Percentiles rank a stretch among this genome's conserved stretches.
These are phyloP conservation scores for Talpa occidentalis DNA, from an alignment of 2,113 vertebrate species.

Conservation along the genomic window DNA sequence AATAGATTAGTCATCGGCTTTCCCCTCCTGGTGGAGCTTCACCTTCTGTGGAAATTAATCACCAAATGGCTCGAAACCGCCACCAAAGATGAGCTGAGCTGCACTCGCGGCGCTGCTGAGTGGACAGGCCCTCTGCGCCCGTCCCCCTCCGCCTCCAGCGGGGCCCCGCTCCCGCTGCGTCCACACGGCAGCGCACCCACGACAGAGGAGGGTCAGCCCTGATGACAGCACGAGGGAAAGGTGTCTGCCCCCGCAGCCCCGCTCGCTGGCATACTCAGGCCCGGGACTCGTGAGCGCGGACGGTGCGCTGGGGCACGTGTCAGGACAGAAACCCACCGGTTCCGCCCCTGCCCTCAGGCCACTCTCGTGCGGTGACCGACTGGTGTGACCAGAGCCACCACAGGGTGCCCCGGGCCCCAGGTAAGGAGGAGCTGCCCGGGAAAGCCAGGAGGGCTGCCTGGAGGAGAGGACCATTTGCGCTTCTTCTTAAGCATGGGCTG, in stretches of 20 bases:
- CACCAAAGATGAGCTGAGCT: background rate
- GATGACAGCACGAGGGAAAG: too few relatives aligned
- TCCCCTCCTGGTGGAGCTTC: slow-evolving; percentile 81
- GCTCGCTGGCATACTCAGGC: too few relatives aligned
- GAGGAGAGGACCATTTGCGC: background rate
- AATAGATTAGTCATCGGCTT: slow-evolving; percentile 86
- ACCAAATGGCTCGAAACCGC: slow-evolving; percentile 70
- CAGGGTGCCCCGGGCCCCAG: background rate
- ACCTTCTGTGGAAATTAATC: slow-evolving; percentile 85
- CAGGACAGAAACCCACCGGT: too few relatives aligned
- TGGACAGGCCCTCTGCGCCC: too few relatives aligned
- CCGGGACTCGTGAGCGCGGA: too few relatives aligned
- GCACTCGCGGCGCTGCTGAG: background rate
- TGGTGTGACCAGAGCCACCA: background rate
- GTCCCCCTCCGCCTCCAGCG: too few relatives aligned
- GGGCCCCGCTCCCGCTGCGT: accelerated
- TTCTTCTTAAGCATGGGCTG: background rate
- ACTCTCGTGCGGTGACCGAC: accelerated
- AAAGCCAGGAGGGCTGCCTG: background rate
- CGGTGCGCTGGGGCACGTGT: too few relatives aligned
- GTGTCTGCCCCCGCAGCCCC: too few relatives aligned
- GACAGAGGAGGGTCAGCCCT: too few relatives aligned
- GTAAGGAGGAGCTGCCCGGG: background rate
- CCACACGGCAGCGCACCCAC: too few relatives aligned
- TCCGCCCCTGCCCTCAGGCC: too few relatives aligned